Evolutionary conservation across 2,113 vertebrate genomes (phyloP).

Genomic region (Acanthisitta chloris): DNA sequence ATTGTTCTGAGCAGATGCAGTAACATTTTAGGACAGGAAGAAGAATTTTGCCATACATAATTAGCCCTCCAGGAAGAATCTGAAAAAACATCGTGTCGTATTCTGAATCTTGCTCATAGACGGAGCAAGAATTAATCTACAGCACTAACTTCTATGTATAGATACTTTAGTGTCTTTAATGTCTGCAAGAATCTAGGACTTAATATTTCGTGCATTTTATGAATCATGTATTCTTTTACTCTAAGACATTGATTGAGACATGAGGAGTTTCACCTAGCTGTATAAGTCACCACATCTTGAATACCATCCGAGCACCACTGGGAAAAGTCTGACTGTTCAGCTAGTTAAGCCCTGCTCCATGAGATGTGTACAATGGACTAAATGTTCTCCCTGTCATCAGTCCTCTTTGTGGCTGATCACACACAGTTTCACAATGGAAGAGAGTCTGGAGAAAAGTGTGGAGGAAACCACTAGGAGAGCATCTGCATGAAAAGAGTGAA

Average conservation of each 20-base stretch:
- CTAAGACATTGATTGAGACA: neutral
- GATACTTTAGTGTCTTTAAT: neutral
- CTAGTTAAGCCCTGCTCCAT: neutral
- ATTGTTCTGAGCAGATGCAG: neutral
- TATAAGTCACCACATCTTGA: neutral
- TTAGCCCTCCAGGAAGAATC: neutral
- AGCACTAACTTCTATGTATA: neutral
- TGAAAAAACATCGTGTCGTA: neutral
- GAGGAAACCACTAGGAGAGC: neutral
- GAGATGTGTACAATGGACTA: neutral
- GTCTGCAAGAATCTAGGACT: neutral
- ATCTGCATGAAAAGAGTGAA: neutral
- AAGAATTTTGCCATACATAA: neutral
- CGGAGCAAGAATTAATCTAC: neutral
- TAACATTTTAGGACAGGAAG: neutral
- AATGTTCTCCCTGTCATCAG: neutral
- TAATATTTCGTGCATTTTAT: neutral
- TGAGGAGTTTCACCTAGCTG: neutral
- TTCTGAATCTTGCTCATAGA: neutral
- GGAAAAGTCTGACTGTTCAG: neutral
- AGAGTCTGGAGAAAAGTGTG: neutral
- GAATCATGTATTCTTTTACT: neutral
- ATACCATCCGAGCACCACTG: neutral
- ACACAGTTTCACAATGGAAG: neutral
- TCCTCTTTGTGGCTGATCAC: neutral